phyloP scores from a whole-genome alignment of 2,797 vertebrate genomes.

The Enteromius afrohamiltoni region DNA sequence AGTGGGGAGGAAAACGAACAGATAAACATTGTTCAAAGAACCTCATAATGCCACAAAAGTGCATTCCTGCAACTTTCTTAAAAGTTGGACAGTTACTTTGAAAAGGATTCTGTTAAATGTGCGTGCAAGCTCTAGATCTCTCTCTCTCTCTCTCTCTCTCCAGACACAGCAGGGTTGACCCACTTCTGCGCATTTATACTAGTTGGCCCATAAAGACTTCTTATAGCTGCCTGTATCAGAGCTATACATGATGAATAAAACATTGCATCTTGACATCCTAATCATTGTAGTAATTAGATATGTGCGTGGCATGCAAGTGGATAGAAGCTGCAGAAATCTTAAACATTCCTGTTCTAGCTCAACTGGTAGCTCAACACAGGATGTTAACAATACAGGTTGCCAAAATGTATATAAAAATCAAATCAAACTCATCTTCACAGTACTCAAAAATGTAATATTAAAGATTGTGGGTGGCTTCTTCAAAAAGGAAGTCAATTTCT shows the following conservation, averaged over 20 bases:
- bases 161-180: slow-evolving; percentile 64
- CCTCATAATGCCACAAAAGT: slow-evolving; percentile 38
- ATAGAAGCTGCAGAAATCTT: neutral
- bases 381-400: neutral
- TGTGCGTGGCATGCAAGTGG: neutral
- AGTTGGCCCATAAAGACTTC: slow-evolving; percentile 57
- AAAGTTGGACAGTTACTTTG: slow-evolving; percentile 38
- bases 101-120: slow-evolving; percentile 31
- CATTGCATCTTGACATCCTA: slow-evolving; percentile 49
- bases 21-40: slow-evolving; percentile 50
- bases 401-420: neutral
- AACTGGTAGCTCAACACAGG: neutral
- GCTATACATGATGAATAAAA: slow-evolving; percentile 62
- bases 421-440: neutral
- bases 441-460: neutral
- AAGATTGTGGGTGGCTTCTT: neutral
- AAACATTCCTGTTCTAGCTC: neutral
- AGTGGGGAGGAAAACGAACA: slow-evolving; percentile 59
- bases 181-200: slow-evolving; percentile 65
- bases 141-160: neutral
- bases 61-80: slow-evolving; percentile 30
- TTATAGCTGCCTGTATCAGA: slow-evolving; percentile 30
- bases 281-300: slow-evolving; percentile 24
- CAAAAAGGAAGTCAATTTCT: neutral
- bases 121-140: neutral